Conservation (phyloP, 1,140 invertebrate species). For the Achroia grisella region DNA sequence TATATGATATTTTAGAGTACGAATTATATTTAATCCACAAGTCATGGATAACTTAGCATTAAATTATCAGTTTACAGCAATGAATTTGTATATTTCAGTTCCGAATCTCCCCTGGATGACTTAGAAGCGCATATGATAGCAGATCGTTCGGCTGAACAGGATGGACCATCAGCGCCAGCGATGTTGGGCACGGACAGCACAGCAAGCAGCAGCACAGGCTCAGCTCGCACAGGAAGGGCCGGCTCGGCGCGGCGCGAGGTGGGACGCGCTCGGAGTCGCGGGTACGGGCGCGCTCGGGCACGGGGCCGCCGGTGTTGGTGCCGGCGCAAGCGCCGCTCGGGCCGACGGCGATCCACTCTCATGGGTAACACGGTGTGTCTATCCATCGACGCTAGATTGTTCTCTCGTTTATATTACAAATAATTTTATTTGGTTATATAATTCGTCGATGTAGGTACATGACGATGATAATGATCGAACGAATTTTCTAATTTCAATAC, state of each 20-base stretch:
- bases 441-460: too few relatives aligned
- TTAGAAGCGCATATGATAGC: constrained; percentile 51
- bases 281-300: constrained; percentile 47
- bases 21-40: too few relatives aligned
- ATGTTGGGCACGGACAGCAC: constrained; percentile 12
- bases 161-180: constrained; percentile 11
- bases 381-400: constrained; percentile 38
- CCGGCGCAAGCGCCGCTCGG: constrained; percentile 54
- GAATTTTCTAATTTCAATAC: too few relatives aligned
- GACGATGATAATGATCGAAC: too few relatives aligned
- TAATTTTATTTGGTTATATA: neutral
- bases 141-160: constrained; percentile 45
- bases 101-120: constrained; percentile 42
- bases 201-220: constrained; percentile 5
- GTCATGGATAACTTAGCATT: too few relatives aligned
- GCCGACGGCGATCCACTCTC: constrained; percentile 54
- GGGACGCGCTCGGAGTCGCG: constrained; percentile 44
- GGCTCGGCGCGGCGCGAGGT: constrained; percentile 29
- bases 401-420: constrained; percentile 23
- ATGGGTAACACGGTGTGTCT: constrained; percentile 70
- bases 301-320: constrained; percentile 54
- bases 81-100: constrained; percentile 26
- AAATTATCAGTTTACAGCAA: too few relatives aligned
- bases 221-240: too few relatives aligned
- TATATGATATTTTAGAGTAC: too few relatives aligned